phyloP scores from a whole-genome alignment of 2,113 vertebrate species.

The Ellobius talpinus region DNA sequence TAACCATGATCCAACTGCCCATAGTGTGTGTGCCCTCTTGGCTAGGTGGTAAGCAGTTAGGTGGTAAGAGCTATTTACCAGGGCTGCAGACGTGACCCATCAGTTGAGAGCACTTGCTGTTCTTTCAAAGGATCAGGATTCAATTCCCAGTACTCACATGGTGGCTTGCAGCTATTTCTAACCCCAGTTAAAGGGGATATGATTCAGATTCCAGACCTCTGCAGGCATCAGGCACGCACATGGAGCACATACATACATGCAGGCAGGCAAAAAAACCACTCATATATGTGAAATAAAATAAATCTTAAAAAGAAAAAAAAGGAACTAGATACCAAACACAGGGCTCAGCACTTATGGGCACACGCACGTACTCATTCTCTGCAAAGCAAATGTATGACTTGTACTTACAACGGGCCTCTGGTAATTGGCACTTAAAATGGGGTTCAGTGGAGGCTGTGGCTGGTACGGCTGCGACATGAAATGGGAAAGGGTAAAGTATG shows the following conservation, averaged over 20 bases:
- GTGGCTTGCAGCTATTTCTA: not conserved
- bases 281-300: not conserved
- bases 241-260: not conserved
- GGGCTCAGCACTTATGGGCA: not conserved
- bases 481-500: slow-evolving; percentile 47
- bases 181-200: not conserved
- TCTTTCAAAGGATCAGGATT: not conserved
- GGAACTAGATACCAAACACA: not conserved
- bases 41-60: not conserved
- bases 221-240: not conserved
- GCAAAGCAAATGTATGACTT: not conserved
- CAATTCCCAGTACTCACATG: not conserved
- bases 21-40: not conserved
- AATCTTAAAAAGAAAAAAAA: not conserved
- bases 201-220: too few relatives aligned
- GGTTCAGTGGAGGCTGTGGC: slow-evolving; percentile 76
- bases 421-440: slow-evolving; percentile 70
- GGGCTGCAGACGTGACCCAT: not conserved
- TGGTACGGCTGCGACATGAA: slow-evolving; percentile 74
- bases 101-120: not conserved
- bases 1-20: not conserved
- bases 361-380: not conserved
- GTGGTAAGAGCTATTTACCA: not conserved
- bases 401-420: slow-evolving; percentile 87
- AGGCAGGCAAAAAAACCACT: not conserved